phyloP scores from a whole-genome alignment of 2,888 invertebrate genomes.

The Marronus borbonicus region DNA sequence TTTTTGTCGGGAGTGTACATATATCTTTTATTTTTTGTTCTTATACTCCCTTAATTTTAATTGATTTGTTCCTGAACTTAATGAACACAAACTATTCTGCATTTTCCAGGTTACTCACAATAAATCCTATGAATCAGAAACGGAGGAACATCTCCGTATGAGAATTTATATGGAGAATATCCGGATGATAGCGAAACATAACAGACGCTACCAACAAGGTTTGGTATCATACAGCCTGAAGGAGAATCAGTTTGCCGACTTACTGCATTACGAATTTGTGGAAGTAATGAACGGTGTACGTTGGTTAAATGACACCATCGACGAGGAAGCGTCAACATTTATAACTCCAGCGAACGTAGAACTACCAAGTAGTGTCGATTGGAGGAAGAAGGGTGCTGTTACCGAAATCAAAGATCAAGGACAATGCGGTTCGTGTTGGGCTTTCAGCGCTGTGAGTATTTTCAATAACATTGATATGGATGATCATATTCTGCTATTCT shows the following conservation, averaged over 20 bases:
- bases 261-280: slow-evolving; percentile 88
- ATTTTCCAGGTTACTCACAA: slow-evolving; percentile 62
- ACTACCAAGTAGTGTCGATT: slow-evolving; percentile 84
- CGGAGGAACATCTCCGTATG: slow-evolving; percentile 87
- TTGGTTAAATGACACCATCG: slow-evolving; percentile 50
- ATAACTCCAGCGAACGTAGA: slow-evolving; percentile 80
- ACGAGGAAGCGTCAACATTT: slow-evolving; percentile 72
- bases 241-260: slow-evolving; percentile 88
- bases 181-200: slow-evolving; percentile 87
- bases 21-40: too few relatives aligned
- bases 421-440: slow-evolving; percentile 93
- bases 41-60: neutral
- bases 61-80: too few relatives aligned
- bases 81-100: slow-evolving; percentile 52
- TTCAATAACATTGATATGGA: neutral
- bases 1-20: too few relatives aligned
- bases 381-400: slow-evolving; percentile 88
- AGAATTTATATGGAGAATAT: slow-evolving; percentile 92
- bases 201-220: slow-evolving; percentile 80
- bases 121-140: slow-evolving; percentile 76
- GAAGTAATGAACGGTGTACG: slow-evolving; percentile 79
- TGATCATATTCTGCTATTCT: too few relatives aligned
- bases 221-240: slow-evolving; percentile 78
- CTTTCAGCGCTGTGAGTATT: slow-evolving; percentile 85
- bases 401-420: slow-evolving; percentile 94